Conservation (phyloP, 2,113 vertebrate genomes). For the Dipodomys merriami region DNA sequence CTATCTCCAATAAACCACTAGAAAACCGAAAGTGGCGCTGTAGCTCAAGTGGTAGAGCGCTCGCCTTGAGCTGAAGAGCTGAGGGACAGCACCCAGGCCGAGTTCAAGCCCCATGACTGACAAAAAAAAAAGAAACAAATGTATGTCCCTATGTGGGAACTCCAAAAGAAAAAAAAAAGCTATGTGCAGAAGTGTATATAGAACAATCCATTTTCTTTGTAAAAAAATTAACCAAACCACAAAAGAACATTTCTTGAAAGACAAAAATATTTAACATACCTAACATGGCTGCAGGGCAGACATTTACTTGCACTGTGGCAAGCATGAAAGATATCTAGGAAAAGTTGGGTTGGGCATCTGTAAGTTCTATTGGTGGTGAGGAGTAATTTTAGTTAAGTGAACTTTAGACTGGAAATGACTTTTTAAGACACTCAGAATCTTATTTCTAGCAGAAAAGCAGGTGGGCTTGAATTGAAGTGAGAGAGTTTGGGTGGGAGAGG, state of each 20-base stretch:
- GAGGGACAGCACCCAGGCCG: no score
- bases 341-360: not conserved
- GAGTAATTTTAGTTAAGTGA: not conserved
- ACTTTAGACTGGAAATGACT: not conserved
- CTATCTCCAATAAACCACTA: no score
- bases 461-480: not conserved
- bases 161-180: constrained; percentile 11
- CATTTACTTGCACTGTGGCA: no score
- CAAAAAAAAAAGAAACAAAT: no score
- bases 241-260: constrained; percentile 36
- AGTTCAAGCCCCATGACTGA: no score
- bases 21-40: no score
- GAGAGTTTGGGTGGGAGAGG: not conserved
- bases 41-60: no score
- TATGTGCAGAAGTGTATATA: not conserved
- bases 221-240: not conserved
- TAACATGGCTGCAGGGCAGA: not conserved
- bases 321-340: no score
- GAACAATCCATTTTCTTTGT: not conserved
- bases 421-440: not conserved
- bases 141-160: not conserved
- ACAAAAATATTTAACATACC: constrained; percentile 24
- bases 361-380: no score
- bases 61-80: no score
- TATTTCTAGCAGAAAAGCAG: not conserved